These are phyloP conservation scores for Acromyrmex echinatior DNA, from an alignment of 1,140 invertebrate genomes.

Conservation along the genomic window DNA sequence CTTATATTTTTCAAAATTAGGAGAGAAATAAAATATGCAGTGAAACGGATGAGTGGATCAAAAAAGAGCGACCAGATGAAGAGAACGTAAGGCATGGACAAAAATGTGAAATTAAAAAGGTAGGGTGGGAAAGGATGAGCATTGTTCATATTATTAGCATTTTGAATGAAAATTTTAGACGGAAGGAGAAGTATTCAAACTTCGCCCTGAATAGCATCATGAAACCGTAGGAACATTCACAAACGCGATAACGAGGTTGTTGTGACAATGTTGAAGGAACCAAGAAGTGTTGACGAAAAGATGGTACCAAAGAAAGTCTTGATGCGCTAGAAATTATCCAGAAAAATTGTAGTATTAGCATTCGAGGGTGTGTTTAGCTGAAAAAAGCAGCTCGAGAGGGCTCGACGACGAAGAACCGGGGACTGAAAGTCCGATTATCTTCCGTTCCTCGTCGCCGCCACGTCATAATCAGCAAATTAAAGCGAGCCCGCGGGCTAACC, in stretches of 20 bases:
- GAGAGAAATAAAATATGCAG: conserved; percentile 9
- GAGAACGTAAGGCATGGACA: conserved; percentile 24
- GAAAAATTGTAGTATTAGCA: conserved; percentile 18
- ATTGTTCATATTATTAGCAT: conserved; percentile 72
- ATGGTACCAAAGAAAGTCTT: background rate
- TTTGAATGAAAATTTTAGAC: conserved; percentile 74
- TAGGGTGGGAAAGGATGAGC: background rate
- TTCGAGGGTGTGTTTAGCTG: conserved; percentile 38
- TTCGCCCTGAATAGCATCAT: conserved; percentile 72
- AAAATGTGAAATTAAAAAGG: conserved; percentile 31
- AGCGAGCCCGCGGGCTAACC: conserved; percentile 77
- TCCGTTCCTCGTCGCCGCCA: conserved; percentile 81
- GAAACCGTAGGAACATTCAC: conserved; percentile 64
- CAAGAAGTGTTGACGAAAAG: conserved; percentile 1
- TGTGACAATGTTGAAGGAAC: conserved; percentile 47
- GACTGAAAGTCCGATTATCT: conserved; percentile 83
- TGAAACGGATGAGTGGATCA: background rate
- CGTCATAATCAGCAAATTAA: conserved; percentile 85
- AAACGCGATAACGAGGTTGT: conserved; percentile 74
- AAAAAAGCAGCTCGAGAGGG: conserved; percentile 68
- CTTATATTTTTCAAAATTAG: background rate
- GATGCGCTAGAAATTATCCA: conserved; percentile 3
- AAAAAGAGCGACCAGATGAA: conserved; percentile 16
- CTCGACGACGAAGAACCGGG: conserved; percentile 25
- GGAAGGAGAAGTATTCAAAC: conserved; percentile 68